Evolutionary conservation across 2,113 vertebrate species (phyloP).

Genomic region (Steatornis caripensis): DNA sequence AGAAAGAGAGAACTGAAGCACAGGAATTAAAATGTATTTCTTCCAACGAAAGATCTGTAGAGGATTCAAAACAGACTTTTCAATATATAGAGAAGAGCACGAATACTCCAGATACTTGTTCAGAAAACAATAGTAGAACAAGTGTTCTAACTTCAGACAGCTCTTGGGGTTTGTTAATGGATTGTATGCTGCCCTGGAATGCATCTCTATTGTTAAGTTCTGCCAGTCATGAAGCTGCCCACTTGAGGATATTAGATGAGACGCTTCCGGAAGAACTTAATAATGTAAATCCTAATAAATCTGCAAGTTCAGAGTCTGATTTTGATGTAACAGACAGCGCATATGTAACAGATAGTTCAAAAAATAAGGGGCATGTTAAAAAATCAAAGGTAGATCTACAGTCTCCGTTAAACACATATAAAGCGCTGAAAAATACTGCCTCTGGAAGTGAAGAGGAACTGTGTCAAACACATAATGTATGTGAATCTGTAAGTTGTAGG

Average conservation of each 20-base stretch:
- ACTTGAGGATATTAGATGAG: conserved; percentile 56
- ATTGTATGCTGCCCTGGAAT: neutral
- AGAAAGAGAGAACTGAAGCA: neutral
- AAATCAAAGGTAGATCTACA: neutral
- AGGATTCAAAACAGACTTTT: neutral
- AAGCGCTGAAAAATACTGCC: conserved; percentile 8
- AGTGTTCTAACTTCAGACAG: neutral
- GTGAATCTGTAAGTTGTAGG: neutral
- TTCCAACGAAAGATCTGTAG: neutral
- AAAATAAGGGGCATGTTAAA: neutral
- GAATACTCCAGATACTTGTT: neutral
- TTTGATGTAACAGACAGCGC: neutral
- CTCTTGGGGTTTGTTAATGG: neutral
- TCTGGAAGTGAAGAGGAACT: neutral
- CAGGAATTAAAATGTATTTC: neutral
- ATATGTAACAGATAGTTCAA: neutral
- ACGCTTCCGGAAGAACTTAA: conserved; percentile 58
- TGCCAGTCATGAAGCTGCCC: neutral
- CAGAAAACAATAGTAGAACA: neutral
- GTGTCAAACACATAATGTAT: neutral
- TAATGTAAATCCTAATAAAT: neutral
- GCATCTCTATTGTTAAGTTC: neutral
- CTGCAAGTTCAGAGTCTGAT: neutral
- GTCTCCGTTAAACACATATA: neutral
- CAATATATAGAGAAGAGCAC: neutral